Evolutionary conservation across 2,888 invertebrate genomes (phyloP).

Genomic region (Eledona agricola): DNA sequence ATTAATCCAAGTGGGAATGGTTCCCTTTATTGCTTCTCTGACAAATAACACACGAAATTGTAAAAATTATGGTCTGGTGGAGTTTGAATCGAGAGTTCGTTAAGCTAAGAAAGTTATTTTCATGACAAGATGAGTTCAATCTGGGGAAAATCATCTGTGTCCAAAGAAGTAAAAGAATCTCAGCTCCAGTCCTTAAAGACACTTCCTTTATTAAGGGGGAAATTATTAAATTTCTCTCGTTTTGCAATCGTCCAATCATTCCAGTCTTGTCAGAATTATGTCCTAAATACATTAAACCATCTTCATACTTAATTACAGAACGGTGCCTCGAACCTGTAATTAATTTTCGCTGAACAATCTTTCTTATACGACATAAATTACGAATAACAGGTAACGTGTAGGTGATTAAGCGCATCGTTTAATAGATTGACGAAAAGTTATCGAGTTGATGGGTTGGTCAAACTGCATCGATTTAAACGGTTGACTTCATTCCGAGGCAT

Average conservation of each 20-base stretch:
- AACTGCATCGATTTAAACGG: not conserved
- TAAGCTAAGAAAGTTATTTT: slow-evolving; percentile 18
- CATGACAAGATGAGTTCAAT: slow-evolving; percentile 18
- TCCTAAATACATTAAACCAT: slow-evolving; percentile 26
- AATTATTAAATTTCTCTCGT: slow-evolving; percentile 30
- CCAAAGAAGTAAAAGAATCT: slow-evolving; percentile 26
- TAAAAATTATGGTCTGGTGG: too few species aligned
- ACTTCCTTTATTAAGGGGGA: slow-evolving; percentile 23
- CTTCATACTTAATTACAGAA: slow-evolving; percentile 24
- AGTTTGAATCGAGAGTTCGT: too few species aligned
- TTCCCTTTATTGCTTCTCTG: too few species aligned
- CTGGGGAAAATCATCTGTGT: slow-evolving; percentile 20
- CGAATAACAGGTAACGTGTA: slow-evolving; percentile 11
- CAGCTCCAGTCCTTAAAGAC: slow-evolving; percentile 14
- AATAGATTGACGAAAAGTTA: too few species aligned
- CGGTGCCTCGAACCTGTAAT: slow-evolving; percentile 23
- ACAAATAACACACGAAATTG: too few species aligned
- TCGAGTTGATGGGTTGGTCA: too few species aligned
- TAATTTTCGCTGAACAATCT: slow-evolving; percentile 23
- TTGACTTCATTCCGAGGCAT: slow-evolving; percentile 5
- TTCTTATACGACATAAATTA: slow-evolving; percentile 19
- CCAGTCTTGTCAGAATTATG: slow-evolving; percentile 14
- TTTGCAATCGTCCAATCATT: slow-evolving; percentile 23
- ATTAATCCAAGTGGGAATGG: slow-evolving; percentile 6
- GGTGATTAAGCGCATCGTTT: too few species aligned